Conservation (phyloP, 2,888 invertebrate genomes). For the Electrophaes corylata region DNA sequence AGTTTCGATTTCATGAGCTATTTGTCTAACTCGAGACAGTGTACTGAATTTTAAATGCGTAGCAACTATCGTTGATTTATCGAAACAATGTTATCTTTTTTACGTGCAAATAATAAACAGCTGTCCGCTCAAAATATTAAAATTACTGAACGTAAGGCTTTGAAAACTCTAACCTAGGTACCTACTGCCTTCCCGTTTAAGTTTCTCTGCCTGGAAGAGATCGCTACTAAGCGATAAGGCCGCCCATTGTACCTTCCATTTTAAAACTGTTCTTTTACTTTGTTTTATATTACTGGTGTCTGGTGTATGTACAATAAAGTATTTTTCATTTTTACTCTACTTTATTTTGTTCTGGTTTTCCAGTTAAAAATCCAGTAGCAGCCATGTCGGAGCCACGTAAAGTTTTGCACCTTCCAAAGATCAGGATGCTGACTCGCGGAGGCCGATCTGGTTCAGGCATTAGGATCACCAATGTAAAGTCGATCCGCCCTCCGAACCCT, state of each 20-base stretch:
- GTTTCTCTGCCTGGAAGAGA: too few relatives aligned
- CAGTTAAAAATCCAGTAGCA: constrained; percentile 54
- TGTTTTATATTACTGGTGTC: too few relatives aligned
- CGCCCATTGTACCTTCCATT: too few relatives aligned
- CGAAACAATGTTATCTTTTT: constrained; percentile 64
- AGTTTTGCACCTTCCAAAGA: constrained; percentile 67
- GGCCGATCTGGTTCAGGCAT: constrained; percentile 54
- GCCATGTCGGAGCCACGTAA: constrained; percentile 59
- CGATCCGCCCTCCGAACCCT: constrained; percentile 69
- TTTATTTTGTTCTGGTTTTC: constrained; percentile 24
- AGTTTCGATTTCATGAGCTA: constrained; percentile 7
- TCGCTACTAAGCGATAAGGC: too few relatives aligned
- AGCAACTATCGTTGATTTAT: not conserved
- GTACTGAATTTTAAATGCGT: not conserved
- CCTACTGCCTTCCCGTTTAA: too few relatives aligned
- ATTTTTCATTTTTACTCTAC: too few relatives aligned
- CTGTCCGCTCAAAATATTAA: constrained; percentile 65
- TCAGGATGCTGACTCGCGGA: constrained; percentile 67
- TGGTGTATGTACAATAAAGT: too few relatives aligned
- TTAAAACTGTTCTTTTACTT: too few relatives aligned
- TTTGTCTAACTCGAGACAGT: not conserved
- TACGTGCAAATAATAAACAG: constrained; percentile 59
- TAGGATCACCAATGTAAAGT: constrained; percentile 72
- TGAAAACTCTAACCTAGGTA: too few relatives aligned
- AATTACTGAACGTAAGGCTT: constrained; percentile 63